Conservation (phyloP, 2,113 vertebrate genomes). For the Engraulis encrasicolus region DNA sequence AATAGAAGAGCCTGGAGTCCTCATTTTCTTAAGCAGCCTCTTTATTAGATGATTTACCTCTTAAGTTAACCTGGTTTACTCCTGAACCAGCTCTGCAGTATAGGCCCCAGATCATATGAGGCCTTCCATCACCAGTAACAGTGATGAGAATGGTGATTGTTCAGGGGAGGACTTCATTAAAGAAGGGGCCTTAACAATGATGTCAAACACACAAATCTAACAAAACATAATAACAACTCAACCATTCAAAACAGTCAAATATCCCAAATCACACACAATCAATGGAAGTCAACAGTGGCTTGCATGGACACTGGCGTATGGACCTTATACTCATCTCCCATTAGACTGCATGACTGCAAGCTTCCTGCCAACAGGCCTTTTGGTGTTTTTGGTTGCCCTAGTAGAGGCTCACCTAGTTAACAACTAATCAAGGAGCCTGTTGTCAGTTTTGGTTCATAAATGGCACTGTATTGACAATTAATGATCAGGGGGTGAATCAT, state of each 20-base stretch:
- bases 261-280: background rate
- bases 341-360: background rate
- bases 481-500: no score
- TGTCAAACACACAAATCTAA: background rate
- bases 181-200: background rate
- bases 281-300: background rate
- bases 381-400: background rate
- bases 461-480: no score
- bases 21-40: no score
- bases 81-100: no score
- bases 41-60: no score
- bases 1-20: no score
- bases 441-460: no score
- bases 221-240: no score
- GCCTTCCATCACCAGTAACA: background rate
- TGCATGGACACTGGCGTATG: background rate
- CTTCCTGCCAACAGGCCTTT: background rate
- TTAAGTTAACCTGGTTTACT: no score
- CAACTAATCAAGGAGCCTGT: no score
- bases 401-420: background rate
- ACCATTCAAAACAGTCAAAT: no score
- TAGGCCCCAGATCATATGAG: background rate
- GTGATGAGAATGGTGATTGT: background rate
- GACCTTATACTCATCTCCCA: background rate
- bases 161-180: background rate